Evolutionary conservation across 1,140 invertebrate genomes (phyloP), one percentile per base, ranked within the genome.

Genomic region (Sweltsa coloradensis): DNA sequence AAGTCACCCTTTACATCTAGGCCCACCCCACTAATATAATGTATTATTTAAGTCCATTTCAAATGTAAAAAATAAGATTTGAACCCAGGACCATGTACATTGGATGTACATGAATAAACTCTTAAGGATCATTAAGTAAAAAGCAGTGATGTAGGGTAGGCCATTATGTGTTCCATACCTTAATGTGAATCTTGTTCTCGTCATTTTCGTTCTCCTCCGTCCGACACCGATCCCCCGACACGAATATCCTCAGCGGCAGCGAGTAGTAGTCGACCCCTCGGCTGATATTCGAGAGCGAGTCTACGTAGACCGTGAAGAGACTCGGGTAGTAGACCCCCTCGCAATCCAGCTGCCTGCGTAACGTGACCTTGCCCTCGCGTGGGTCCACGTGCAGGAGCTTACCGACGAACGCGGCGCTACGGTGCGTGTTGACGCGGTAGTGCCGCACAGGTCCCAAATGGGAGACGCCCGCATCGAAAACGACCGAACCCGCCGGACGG

Each of bases 261-360:
- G 85, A 87, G 56, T 86, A 87, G 57, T 89, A 90, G 55, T 89
- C 84, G 34, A 89, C 78, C 44, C 83, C 85, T 3, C 78, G 71
- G 24, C 85, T 69, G 34, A 80, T 70, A 54, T 83, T 83, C 29
- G 85, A 83, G 21, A 81, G 83, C 13, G 85, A 89, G 57, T 91
- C 87, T 46, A 90, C 78, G 64, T 88, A 86, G 53, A 89, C 75
- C 3, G 85, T 87, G 62, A 90, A 88, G 14, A 89, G 70, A 53
- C 85, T 81, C 0, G 86, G 84, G 57, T 89, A 89, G 42, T 81
- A 79, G 6, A 87, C 70, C 23, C 83, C 84, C 50, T 87, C 79
- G 64, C 87, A 91, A 53, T 76, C 73, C n/a, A 90, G 64, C 13
- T 67, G 65, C 52, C 78, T 76, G 48, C 77, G 75, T n/a, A 89